Evolutionary conservation across 2,113 vertebrate genomes (phyloP), one percentile per base, ranked within the genome.

Genomic region (Henicopernis longicauda): DNA sequence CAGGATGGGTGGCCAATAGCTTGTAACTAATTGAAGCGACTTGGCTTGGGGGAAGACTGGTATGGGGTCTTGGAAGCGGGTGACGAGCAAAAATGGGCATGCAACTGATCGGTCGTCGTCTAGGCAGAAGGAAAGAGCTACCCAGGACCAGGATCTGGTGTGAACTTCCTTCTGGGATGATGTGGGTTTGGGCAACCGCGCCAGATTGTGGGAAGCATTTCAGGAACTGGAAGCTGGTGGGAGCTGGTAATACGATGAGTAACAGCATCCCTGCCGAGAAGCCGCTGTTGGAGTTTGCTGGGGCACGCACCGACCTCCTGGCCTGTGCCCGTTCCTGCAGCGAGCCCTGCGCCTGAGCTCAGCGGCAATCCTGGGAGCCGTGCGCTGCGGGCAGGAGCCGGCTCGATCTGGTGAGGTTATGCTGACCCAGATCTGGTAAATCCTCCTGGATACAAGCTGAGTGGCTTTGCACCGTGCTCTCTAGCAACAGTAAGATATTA

Each of bases 101-200:
- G 34, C 16, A 86, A 9, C 34, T 32, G 6, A 11, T 42, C 0
- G 2, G 19, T 72, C 3, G 1, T 7, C 5, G 5, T 58, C 26
- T 84, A 34, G 59, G 71, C 31, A 66, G 34, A 58, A 70, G 38
- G 40, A 80, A 80, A 77, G 42, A 58, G 25, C 19, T 57, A 11
- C 62, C 16, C 47, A 38, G 32, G 27, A 50, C 11, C 13, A n/a
- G 49, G n/a, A 67, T 57, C 59, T 86, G 18, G 11, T 49, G 25
- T 70, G 70, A 66, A 29, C 17, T 86, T 91, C n/a, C 23, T 91
- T 49, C 29, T 82, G 81, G 23, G 31, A 21, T 70, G 12, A 19
- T 45, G 25, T 52, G 31, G 45, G 4, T 81, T 69, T 87, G 59
- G 50, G 29, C 6, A 63, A 32, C 47, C 2, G 0, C 70, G 59